Percentiles rank a stretch among this genome's conserved stretches.
phyloP scores from a whole-genome alignment of 2,113 vertebrate genomes.

The Fregetta grallaria region DNA sequence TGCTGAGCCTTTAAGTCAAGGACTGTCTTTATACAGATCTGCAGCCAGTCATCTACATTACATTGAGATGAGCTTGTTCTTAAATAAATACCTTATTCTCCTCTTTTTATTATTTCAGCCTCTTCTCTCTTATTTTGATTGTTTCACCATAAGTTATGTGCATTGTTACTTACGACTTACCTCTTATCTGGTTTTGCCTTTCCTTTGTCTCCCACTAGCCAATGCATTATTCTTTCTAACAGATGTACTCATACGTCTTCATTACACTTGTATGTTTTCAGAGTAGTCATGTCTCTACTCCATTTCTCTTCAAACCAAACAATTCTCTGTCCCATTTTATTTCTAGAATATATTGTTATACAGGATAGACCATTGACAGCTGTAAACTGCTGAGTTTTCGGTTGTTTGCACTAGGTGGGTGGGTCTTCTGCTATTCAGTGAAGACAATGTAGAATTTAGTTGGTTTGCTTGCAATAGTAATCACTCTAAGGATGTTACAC shows the following conservation, averaged over 20 bases:
- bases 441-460: background rate
- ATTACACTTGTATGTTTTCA: background rate
- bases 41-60: background rate
- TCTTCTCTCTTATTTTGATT: background rate
- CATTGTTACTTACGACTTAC: background rate
- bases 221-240: background rate
- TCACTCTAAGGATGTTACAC: background rate
- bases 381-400: background rate
- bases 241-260: background rate
- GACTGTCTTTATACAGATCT: background rate
- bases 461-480: background rate
- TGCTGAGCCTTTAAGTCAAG: background rate
- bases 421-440: background rate
- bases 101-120: background rate
- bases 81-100: background rate
- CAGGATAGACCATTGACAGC: background rate
- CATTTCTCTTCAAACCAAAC: background rate
- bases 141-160: background rate
- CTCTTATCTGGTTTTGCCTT: background rate
- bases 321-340: background rate
- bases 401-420: background rate
- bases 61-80: background rate
- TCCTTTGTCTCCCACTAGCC: background rate
- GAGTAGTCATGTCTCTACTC: background rate
- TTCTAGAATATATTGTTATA: background rate